Base-by-base conservation (phyloP, 2,113 vertebrate genomes). In the Crotalus viridis region DNA sequence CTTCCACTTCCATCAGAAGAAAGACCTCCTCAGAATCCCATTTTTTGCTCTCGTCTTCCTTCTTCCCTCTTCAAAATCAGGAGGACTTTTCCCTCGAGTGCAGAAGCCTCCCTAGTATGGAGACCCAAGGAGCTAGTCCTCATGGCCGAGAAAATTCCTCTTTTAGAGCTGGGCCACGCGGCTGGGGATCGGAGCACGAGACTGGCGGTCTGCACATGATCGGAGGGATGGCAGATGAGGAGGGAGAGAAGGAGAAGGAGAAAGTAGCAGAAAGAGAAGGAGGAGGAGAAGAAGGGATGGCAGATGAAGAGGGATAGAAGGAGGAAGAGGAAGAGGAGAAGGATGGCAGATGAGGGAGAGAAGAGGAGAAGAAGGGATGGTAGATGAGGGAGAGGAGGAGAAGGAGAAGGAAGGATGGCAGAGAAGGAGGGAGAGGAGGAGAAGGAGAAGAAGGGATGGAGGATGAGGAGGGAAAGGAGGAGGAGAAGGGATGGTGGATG, bases 381-480 rank as follows among this genome's bases (percentile, higher is more conserved):
- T 5, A 3, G 46, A 43, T 43, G 43, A 46, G 46, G 46, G 4
- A 5, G 4, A 46, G 46, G 46, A 46, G 4, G 46, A 4, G 4
- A 3, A 46, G 46, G 43, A 46, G 19, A 7, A 48, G 5, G 4
- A 48, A 4, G 46, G 4, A 48, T 5, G 46, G 59, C 28, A 1
- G 59, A 64, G 1, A 1, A 64, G 2, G 22, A 59, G 13, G 8
- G 5, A 48, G 5, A 7, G 48, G 8, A 48, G 3, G 46, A 17
- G 13, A 0, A 61, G 0, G 0, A 28, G 2, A 2, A 24, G 57
- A 22, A 10, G 22, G 48, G 5, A 48, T 5, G 46, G 46, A 0
- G 43, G 43, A 43, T 43, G 57, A 22, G 57, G 6, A 6, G 43
- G 22, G 8, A 48, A 22, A 22, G 57, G 6, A 6, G 22, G 8